Percentiles rank a stretch among this genome's conserved stretches.
These are phyloP conservation scores for Drusus annulatus DNA, from an alignment of 1,140 invertebrate genomes.

Conservation along the genomic window DNA sequence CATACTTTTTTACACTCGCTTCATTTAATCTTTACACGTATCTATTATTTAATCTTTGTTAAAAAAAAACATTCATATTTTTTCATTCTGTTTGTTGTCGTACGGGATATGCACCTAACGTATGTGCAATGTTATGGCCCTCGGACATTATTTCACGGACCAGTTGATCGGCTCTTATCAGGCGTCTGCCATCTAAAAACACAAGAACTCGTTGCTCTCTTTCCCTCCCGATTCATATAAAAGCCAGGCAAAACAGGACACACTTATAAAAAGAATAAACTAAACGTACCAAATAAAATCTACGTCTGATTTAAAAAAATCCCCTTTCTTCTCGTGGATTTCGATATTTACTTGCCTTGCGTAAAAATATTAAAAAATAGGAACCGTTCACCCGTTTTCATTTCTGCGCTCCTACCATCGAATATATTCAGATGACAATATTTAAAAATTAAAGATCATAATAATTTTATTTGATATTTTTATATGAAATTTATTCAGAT, in stretches of 20 bases:
- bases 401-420: conserved; percentile 43
- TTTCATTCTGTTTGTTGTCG: too few species aligned
- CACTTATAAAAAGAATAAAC: background rate
- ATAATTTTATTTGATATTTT: background rate
- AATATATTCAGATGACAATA: conserved; percentile 49
- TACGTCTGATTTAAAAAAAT: too few species aligned
- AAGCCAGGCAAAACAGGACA: background rate
- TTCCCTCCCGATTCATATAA: background rate
- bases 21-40: too few species aligned
- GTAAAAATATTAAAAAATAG: background rate
- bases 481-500: too few species aligned
- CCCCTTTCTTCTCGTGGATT: too few species aligned
- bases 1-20: too few species aligned
- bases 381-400: background rate
- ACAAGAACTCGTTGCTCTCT: conserved; percentile 45
- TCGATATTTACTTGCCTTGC: too few species aligned
- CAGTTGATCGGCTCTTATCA: conserved; percentile 42
- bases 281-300: background rate
- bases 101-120: background rate
- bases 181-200: conserved; percentile 53
- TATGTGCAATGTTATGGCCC: background rate
- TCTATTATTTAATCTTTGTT: too few species aligned
- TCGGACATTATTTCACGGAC: conserved; percentile 2
- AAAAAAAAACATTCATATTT: too few species aligned
- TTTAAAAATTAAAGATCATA: conserved; percentile 28